A percentile compares a stretch with the other conserved stretches of the same genome.
Conservation (phyloP, 2,888 invertebrate genomes). For the Eupeodes latifasciatus region DNA sequence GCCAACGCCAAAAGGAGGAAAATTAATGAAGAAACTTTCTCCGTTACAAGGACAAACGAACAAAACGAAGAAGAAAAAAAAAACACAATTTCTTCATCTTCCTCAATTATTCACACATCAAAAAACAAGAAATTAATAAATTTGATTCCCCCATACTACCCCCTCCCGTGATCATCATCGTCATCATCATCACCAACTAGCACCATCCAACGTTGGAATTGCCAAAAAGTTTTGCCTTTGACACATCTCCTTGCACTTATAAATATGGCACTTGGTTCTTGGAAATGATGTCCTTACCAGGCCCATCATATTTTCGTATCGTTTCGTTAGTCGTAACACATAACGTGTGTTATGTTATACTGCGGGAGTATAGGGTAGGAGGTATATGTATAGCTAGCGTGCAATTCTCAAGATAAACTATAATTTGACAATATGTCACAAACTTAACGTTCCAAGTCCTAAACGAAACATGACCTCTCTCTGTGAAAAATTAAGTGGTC, state of each 20-base stretch:
- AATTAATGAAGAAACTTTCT: conserved; percentile 11
- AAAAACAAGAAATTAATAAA: conserved; percentile 17
- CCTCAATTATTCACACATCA: conserved; percentile 39
- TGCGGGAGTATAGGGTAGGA: too few relatives aligned
- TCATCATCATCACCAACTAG: background rate
- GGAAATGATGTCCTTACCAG: too few relatives aligned
- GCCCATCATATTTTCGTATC: background rate
- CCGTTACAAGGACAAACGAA: background rate
- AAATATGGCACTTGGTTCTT: conserved; percentile 7
- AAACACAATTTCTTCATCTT: background rate
- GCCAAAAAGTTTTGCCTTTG: conserved; percentile 51
- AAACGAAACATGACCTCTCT: conserved; percentile 31
- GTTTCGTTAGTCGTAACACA: too few relatives aligned
- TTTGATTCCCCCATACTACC: background rate
- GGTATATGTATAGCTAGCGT: background rate
- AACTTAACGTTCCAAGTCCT: conserved; percentile 39
- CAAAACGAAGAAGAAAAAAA: background rate
- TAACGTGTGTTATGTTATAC: too few relatives aligned
- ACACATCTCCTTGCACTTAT: conserved; percentile 65
- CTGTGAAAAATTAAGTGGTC: conserved; percentile 47
- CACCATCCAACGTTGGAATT: conserved; percentile 23
- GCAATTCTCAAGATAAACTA: conserved; percentile 19
- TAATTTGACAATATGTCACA: conserved; percentile 49
- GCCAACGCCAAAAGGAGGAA: background rate
- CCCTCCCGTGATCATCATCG: background rate